Evolutionary conservation across 2,888 invertebrate genomes (phyloP), one percentile per base, ranked within the genome.

Genomic region (Philhelius pedissequus): DNA sequence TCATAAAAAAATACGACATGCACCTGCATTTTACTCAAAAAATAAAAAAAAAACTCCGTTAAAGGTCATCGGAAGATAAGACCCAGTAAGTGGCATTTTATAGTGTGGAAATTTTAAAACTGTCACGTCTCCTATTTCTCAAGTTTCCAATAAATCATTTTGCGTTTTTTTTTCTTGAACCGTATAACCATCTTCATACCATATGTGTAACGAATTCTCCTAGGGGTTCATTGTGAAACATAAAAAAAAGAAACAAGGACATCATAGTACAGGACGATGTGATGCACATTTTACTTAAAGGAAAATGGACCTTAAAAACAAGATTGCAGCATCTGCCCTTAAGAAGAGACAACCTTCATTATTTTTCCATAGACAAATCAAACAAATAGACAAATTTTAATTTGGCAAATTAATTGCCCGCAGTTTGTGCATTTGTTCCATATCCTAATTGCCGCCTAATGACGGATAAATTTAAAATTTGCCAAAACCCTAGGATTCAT

Each of bases 341-440:
- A 20, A 7, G 13, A 52, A n/a, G 4, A 30, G 35, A 66, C 50
- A 32, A 40, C n/a, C 18, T 60, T 48, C n/a, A 43, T 68, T 18
- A 25, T 0, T 13, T 48, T 13, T 43, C 9, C 22, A 22, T 22
- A n/a, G 40, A 3, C 40, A 71, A 70, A 78, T 71, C 56, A 64
- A 60, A 52, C 60, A 73, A 74, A n/a, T n/a, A n/a, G n/a, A n/a
- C n/a, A n/a, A n/a, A n/a, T n/a, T n/a, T n/a, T n/a, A n/a, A 68
- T 62, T 74, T 79, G 52, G 52, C 27, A 74, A 69, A 79, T 79
- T 66, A 74, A 80, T 74, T 80, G 68, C 62, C 56, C n/a, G 25
- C 27, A 38, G 45, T 32, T 40, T 48, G 15, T 13, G 30, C 60
- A 74, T 80, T 73, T 7, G 2, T 38, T 38, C n/a, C 38, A 15